Conservation (phyloP, 1,140 invertebrate genomes). For the Metopolophium dirhodum region DNA sequence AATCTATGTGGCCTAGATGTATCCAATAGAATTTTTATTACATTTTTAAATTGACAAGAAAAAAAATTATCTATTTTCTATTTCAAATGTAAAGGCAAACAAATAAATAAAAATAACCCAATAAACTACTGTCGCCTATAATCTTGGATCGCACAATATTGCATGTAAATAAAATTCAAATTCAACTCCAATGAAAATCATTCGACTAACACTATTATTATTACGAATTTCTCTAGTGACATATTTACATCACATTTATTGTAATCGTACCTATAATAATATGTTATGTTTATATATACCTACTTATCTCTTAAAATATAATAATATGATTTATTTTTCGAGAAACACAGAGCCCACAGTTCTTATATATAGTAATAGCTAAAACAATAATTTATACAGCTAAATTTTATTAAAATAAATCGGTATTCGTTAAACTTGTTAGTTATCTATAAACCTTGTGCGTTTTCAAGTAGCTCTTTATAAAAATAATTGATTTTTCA, state of each 20-base stretch:
- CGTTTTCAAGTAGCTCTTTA: slow-evolving; percentile 11
- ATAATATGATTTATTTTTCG: not conserved
- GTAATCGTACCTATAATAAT: not conserved
- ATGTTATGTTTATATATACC: not conserved
- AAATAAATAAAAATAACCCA: not conserved
- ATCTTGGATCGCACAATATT: not conserved
- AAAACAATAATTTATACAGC: not conserved
- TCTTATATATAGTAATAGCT: not conserved
- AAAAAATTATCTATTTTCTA: not conserved
- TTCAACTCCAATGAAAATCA: not conserved
- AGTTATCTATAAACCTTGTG: slow-evolving; percentile 10
- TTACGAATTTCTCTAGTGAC: not conserved
- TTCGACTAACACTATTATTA: not conserved
- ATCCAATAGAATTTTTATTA: not conserved
- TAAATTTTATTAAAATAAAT: not conserved
- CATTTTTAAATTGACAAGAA: not conserved
- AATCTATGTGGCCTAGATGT: not conserved
- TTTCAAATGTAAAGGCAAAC: not conserved
- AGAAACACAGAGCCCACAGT: not conserved
- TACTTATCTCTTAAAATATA: not conserved
- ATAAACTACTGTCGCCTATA: not conserved
- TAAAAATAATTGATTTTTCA: slow-evolving; percentile 19
- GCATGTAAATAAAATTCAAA: not conserved
- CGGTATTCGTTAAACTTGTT: not conserved
- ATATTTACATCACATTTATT: not conserved